These are phyloP conservation scores for Pristiophorus japonicus DNA, from an alignment of 2,113 vertebrate genomes.

Conservation along the genomic window DNA sequence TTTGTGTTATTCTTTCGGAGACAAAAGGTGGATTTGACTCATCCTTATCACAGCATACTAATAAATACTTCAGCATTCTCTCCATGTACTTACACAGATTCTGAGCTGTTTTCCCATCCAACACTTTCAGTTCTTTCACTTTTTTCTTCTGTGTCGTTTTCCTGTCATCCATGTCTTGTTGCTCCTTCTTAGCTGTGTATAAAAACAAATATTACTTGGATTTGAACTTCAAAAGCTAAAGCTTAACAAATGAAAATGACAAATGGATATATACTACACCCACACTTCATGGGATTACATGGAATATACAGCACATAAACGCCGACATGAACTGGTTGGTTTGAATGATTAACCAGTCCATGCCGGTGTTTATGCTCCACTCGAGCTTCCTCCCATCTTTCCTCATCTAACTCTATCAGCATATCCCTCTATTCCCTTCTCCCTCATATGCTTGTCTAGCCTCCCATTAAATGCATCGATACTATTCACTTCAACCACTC, in stretches of 20 bases:
- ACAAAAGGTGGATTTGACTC: neutral
- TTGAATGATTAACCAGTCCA: too few species aligned
- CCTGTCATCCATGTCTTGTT: slow-evolving; percentile 63
- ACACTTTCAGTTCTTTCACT: slow-evolving; percentile 72
- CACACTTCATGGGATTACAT: too few species aligned
- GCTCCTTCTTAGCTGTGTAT: slow-evolving; percentile 66
- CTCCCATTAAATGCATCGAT: too few species aligned
- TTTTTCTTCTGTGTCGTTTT: slow-evolving; percentile 74
- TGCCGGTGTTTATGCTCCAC: too few species aligned
- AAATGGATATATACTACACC: neutral
- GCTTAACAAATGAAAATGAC: neutral
- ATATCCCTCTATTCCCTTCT: too few species aligned
- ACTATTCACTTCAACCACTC: too few species aligned
- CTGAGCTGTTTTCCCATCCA: slow-evolving; percentile 70
- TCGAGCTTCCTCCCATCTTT: too few species aligned
- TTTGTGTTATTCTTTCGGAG: neutral
- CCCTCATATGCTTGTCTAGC: too few species aligned
- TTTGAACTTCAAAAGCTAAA: neutral
- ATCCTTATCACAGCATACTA: neutral
- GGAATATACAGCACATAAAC: too few species aligned
- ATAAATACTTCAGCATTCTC: too few species aligned
- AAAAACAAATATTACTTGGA: slow-evolving; percentile 28
- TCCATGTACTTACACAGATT: slow-evolving; percentile 68
- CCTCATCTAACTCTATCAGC: too few species aligned
- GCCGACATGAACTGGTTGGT: too few species aligned